Base-by-base conservation (phyloP, 1,140 invertebrate species). In the Trichomalopsis sarcophagae region DNA sequence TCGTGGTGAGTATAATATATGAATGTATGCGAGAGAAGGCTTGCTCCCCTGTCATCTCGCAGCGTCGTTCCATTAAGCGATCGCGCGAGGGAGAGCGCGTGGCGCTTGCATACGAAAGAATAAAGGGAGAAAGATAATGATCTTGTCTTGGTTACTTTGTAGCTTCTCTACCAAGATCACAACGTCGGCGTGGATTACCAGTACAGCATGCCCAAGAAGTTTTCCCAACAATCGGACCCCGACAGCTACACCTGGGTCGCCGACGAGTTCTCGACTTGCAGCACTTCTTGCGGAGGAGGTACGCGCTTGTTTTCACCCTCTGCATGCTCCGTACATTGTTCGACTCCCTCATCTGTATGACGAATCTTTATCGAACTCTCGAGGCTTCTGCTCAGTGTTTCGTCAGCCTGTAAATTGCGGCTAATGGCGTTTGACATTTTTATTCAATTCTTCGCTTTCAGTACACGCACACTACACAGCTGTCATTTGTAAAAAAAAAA, bases 151-250 rank as follows among this genome's bases (percentile, higher is more conserved):
- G 75, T 75, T 87, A 84, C 55, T 86, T 93, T 94, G 84, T 91
- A 97, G 97, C 92, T 99, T 79, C 92, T 99, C 47, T 96, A 96
- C 87, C 97, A 98, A 96, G 97, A 97, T 89, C 93, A 93, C 36
- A 98, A 98, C 88, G 96, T 97, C 0, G 98, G 97, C 0, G 95
- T 99, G 7, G 93, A 96, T 83, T 99, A 98, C 91, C 97, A 99
- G 90, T 99, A 99, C 93, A 98, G 97, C 86, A 94, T 99, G 27
- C 97, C 97, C 0, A 95, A 95, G 69, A 95, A 95, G 33, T 93
- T 96, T 6, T 95, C 95, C 11, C 94, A 95, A 21, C 94, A 93
- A 78, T 92, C 94, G 1, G 94, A 96, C 87, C 94, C 95, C 68
- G 96, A 97, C 84, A 94, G 94, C 40, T 98, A 98, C 91, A 94